Conservation (phyloP, 2,113 vertebrate species). For the Chrysemys picta region DNA sequence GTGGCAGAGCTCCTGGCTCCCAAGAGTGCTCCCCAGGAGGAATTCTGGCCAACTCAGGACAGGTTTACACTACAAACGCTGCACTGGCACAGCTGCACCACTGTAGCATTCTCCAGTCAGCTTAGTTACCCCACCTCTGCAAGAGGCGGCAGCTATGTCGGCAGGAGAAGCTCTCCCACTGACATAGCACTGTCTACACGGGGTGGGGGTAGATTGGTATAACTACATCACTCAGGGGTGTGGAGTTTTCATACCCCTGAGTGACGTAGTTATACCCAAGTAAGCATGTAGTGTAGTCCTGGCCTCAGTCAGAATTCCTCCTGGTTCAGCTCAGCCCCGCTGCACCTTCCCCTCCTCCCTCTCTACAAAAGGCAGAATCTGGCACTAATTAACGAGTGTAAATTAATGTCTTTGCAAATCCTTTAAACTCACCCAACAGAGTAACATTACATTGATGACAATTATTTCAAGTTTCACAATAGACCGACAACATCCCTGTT, state of each 20-base stretch:
- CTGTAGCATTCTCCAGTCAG: background rate
- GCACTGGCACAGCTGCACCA: too few species aligned
- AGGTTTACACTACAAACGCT: background rate
- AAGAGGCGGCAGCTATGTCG: background rate
- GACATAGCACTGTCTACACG: background rate
- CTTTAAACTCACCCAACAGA: rapidly evolving
- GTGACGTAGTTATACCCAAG: background rate
- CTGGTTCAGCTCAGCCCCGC: background rate
- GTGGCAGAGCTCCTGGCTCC: background rate
- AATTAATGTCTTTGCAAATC: background rate
- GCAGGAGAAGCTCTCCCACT: background rate
- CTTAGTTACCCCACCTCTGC: background rate
- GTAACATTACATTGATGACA: background rate
- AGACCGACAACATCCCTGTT: background rate
- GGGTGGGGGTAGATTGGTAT: too few species aligned
- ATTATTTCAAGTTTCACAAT: background rate
- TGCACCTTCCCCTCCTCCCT: background rate
- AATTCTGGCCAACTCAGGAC: background rate
- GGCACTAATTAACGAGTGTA: background rate
- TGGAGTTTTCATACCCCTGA: background rate
- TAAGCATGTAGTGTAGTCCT: background rate
- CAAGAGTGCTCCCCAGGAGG: background rate
- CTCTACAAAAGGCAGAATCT: background rate
- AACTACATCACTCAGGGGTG: background rate
- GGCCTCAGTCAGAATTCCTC: background rate